Evolutionary conservation across 2,797 vertebrate genomes (phyloP), one percentile per base, ranked within the genome.

Genomic region (Corythornis leucogaster): DNA sequence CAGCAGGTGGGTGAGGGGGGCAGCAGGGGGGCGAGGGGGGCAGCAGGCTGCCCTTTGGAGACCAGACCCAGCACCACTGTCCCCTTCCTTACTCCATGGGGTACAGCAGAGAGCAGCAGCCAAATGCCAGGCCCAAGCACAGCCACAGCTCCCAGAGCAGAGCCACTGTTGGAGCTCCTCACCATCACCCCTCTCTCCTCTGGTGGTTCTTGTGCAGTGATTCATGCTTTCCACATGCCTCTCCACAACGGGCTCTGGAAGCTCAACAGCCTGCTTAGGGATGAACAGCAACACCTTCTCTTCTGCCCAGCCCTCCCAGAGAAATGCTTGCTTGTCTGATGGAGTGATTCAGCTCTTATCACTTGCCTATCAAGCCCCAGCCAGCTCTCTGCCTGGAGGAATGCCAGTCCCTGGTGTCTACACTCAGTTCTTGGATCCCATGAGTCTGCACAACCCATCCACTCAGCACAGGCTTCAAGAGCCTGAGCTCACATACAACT

Each of bases 311-410:
- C 42, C 35, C 33, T 82, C 66, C 78, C 80, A 61, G 64, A 84
- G 89, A 91, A 85, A 61, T 42, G 19, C 25, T 80, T 82, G 42
- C 26, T 91, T 90, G 71, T 80, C 61, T 94, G 75, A 88, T 81
- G 68, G 50, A 86, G 68, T 85, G 86, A 91, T 90, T 88, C 91
- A 94, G 79, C 38, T 91, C 67, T 87, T 91, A 90, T 86, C 80
- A 89, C 75, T 61, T 82, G 66, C 87, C 35, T 78, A 94, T 80
- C 83, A 85, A 93, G 94, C 75, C 38, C 28, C 45, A 88, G 68
- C 42, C 75, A 84, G 66, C 57, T 87, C 63, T 71, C 53, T 74
- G 1, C 50, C 46, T 54, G 62, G 61, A 92, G 51, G 62, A 63
- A 78, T 2, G 68, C 19, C 71, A 70, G 33, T 15, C 54, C 77